phyloP scores from a whole-genome alignment of 1,140 invertebrate genomes.

The Bombus sibiricus region DNA sequence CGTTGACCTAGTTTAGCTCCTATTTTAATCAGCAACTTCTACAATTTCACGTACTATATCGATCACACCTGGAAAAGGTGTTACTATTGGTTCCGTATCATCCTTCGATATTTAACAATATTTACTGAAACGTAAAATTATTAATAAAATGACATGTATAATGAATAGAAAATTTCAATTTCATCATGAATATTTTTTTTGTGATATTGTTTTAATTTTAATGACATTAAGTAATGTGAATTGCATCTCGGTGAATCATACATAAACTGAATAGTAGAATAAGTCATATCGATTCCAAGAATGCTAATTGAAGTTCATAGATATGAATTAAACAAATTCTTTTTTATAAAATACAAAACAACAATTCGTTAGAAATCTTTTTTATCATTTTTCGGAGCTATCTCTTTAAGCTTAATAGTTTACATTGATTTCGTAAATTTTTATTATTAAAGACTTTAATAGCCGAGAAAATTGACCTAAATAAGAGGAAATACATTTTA shows the following conservation, averaged over 20 bases:
- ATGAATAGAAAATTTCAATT: not conserved
- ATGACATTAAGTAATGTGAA: conserved; percentile 1
- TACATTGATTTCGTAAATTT: not conserved
- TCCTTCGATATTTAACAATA: not conserved
- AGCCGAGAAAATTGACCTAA: not conserved
- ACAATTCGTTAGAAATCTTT: not conserved
- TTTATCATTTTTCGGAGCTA: not conserved
- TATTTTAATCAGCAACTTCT: conserved; percentile 55
- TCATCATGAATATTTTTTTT: not conserved
- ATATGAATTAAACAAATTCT: not conserved
- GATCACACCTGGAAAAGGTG: conserved; percentile 1
- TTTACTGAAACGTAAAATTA: not conserved
- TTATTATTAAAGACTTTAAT: too few species aligned
- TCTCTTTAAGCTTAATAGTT: not conserved
- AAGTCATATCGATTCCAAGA: not conserved
- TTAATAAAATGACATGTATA: not conserved
- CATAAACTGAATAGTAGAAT: not conserved
- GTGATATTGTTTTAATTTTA: not conserved
- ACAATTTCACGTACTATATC: conserved; percentile 33
- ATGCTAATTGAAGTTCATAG: not conserved
- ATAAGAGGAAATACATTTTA: not conserved
- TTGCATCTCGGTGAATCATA: conserved; percentile 27
- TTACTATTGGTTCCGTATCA: not conserved
- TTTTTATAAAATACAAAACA: not conserved
- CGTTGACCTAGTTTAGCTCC: conserved; percentile 57